Conservation (phyloP, 2,113 vertebrate genomes). For the Percina caprodes region DNA sequence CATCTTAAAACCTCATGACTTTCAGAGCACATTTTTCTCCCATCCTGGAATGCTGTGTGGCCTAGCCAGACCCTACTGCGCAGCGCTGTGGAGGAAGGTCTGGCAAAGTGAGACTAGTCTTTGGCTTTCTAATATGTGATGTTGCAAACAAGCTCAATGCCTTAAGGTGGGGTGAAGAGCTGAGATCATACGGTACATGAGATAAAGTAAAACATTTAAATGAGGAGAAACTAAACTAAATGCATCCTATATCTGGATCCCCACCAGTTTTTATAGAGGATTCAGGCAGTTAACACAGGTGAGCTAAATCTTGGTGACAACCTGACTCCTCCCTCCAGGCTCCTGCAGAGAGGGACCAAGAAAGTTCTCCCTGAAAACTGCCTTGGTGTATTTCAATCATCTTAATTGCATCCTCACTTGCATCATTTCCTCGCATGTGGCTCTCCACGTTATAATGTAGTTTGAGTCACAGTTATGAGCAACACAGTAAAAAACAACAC, state of each 20-base stretch:
- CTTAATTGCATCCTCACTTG: not conserved
- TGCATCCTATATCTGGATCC: not conserved
- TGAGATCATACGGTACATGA: not conserved
- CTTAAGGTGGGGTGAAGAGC: not conserved
- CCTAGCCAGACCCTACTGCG: too few relatives aligned
- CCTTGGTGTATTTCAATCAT: not conserved
- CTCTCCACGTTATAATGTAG: not conserved
- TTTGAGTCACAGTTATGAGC: conserved; percentile 7
- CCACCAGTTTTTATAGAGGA: not conserved
- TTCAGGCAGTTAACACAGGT: not conserved
- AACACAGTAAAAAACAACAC: conserved; percentile 35
- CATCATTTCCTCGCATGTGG: not conserved
- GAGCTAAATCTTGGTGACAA: not conserved
- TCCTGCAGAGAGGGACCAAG: not conserved
- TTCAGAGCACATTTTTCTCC: too few relatives aligned
- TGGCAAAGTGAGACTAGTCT: not conserved
- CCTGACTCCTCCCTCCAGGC: not conserved
- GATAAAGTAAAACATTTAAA: not conserved
- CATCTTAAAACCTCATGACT: too few relatives aligned
- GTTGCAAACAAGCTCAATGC: not conserved
- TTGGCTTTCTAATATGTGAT: not conserved
- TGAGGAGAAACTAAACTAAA: not conserved
- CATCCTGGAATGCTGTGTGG: too few relatives aligned
- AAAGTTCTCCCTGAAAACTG: not conserved
- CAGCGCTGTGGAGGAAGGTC: too few relatives aligned